Evolutionary conservation across 2,888 invertebrate species (phyloP), one percentile per base, ranked within the genome.

Genomic region (Sericinus montela): DNA sequence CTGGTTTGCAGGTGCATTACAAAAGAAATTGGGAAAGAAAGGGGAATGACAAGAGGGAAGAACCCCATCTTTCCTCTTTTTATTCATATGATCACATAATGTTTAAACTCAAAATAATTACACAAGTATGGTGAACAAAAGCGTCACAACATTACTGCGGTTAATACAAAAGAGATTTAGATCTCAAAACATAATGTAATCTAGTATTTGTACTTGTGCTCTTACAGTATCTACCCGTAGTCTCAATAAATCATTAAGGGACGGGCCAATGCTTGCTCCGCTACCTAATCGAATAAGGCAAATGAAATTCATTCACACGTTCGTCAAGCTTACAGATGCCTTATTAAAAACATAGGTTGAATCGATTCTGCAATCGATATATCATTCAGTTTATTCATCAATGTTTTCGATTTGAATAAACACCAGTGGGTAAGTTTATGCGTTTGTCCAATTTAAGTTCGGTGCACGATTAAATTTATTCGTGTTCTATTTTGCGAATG

Each of bases 281-380:
- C 63, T 64, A 67, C 59, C 55, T 53, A 69, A 72, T 36, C 87
- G 72, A 72, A 83, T 79, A 88, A 83, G 87, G 87, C 70, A 75
- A 50, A 77, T 80, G 81, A 80, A 75, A 82, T 75, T 85, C 84
- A 88, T 88, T 88, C 86, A 88, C 83, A 86, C 80, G 87, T 85
- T 80, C 82, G 80, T 87, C 87, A 87, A 80, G 60, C 69, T 75
- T 79, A 78, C 79, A 72, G 76, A 78, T 67, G 74, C 80, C 86
- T 86, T 87, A 87, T 88, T 88, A 88, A 87, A 86, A 83, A 78
- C 78, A 63, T 70, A 63, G 67, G 62, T 66, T 74, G 69, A 77
- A 75, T 78, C 76, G 76, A 75, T 75, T 73, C 69, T 48, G 48
- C 38, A 51, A 60, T 55, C 56, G 51, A 60, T 56, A 57, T 49